phyloP scores from a whole-genome alignment of 2,888 invertebrate species.

The Cecidostiba fungosa region DNA sequence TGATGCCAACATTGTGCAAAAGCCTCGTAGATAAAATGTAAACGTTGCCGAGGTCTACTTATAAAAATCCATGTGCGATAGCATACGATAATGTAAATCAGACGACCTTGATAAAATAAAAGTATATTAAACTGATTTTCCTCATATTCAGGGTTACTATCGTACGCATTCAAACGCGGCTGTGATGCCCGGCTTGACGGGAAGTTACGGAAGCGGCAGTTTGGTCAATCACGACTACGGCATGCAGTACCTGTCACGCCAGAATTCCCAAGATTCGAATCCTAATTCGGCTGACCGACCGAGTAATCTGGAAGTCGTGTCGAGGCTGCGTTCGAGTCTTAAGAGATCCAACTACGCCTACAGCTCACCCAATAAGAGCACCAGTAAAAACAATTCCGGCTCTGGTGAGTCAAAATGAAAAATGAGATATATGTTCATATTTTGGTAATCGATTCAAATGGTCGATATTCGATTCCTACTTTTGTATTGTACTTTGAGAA shows the following conservation, averaged over 20 bases:
- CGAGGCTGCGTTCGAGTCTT: slow-evolving; percentile 89
- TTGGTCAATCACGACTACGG: slow-evolving; percentile 75
- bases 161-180: slow-evolving; percentile 65
- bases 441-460: neutral
- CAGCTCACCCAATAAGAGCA: slow-evolving; percentile 82
- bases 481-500: too few relatives aligned
- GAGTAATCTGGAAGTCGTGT: slow-evolving; percentile 85
- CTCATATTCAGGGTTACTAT: slow-evolving; percentile 75
- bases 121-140: neutral
- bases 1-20: neutral
- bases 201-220: slow-evolving; percentile 51
- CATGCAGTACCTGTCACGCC: slow-evolving; percentile 76
- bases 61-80: too few relatives aligned
- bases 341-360: slow-evolving; percentile 86
- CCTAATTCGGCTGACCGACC: slow-evolving; percentile 82
- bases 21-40: neutral
- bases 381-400: slow-evolving; percentile 83
- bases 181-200: slow-evolving; percentile 30
- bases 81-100: too few relatives aligned
- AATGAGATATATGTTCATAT: neutral
- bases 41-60: too few relatives aligned
- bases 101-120: too few relatives aligned
- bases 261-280: slow-evolving; percentile 80
- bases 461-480: too few relatives aligned
- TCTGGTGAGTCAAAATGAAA: slow-evolving; percentile 77